phyloP scores from a whole-genome alignment of 2,888 invertebrate species.

The Lydus trimaculatus region DNA sequence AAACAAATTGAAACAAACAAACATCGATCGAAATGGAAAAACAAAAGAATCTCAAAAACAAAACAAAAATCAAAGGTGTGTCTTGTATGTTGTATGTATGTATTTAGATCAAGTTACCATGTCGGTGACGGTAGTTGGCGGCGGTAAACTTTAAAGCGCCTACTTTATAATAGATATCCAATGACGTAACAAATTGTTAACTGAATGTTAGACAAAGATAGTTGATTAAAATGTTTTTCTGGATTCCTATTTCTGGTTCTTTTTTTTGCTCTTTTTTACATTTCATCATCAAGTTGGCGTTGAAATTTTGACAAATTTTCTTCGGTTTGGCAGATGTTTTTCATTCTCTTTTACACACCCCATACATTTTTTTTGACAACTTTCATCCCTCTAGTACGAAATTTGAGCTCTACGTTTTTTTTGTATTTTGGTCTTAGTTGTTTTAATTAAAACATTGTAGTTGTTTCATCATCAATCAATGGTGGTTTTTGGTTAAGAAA shows the following conservation, averaged over 20 bases:
- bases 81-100: neutral
- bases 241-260: neutral
- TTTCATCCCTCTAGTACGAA: neutral
- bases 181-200: slow-evolving; percentile 52
- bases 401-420: neutral
- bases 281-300: neutral
- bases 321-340: neutral
- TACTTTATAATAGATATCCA: slow-evolving; percentile 47
- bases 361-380: neutral
- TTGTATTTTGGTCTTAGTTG: neutral
- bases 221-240: neutral
- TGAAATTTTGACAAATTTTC: neutral
- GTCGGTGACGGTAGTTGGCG: neutral
- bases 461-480: neutral
- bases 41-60: neutral
- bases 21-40: neutral
- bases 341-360: neutral
- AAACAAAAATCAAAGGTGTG: neutral
- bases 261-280: neutral
- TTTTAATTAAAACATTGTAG: neutral
- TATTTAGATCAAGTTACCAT: slow-evolving; percentile 4
- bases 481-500: no score
- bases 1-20: neutral
- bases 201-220: neutral
- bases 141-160: slow-evolving; percentile 38